Conservation (phyloP, 2,888 invertebrate species). For the Napeogenes inachia region DNA sequence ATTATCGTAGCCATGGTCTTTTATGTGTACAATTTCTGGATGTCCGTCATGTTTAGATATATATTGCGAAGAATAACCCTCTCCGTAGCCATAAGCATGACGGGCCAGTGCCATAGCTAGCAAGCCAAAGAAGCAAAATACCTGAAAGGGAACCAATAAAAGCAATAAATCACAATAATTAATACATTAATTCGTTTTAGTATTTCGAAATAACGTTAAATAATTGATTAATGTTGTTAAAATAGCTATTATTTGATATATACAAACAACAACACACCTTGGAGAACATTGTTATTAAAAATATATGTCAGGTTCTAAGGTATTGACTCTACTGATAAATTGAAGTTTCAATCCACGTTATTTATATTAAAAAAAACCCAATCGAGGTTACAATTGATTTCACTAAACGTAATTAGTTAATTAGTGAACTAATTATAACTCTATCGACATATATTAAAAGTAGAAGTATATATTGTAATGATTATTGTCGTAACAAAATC, state of each 20-base stretch:
- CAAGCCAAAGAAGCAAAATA: constrained; percentile 31
- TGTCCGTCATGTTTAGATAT: constrained; percentile 52
- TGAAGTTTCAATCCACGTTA: not conserved
- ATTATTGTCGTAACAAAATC: not conserved
- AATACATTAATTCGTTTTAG: too few relatives aligned
- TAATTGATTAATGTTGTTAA: not conserved
- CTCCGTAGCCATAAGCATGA: constrained; percentile 29
- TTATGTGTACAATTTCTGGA: constrained; percentile 41
- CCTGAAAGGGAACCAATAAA: constrained; percentile 15
- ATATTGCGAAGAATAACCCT: constrained; percentile 60
- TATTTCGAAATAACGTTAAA: not conserved
- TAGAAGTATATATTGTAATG: not conserved
- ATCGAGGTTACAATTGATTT: constrained; percentile 3
- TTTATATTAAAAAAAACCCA: not conserved
- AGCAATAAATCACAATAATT: too few relatives aligned
- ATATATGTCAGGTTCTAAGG: not conserved
- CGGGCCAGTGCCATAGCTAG: constrained; percentile 27
- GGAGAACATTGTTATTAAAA: constrained; percentile 14
- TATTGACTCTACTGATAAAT: not conserved
- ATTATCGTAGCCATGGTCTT: too few relatives aligned
- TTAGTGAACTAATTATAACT: not conserved
- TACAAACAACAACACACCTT: constrained; percentile 11
- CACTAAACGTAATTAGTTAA: constrained; percentile 4
- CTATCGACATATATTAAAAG: not conserved
- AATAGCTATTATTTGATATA: not conserved